Base-by-base conservation (phyloP, 2,888 invertebrate genomes). In the Petrolisthes cinctipes region DNA sequence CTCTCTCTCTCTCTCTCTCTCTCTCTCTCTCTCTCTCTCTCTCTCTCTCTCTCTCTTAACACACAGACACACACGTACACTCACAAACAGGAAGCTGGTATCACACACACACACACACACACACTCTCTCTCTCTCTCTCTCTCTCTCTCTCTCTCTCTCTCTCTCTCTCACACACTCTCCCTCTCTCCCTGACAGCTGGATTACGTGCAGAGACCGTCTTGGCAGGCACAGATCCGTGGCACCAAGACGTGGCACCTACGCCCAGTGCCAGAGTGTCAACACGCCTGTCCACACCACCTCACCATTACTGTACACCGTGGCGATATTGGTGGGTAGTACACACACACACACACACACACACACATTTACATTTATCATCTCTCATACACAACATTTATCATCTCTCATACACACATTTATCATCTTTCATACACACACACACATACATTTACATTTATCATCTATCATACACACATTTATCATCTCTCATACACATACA, bases 201-300 rank as follows among this genome's bases (percentile, higher is more conserved):
- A 98, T 93, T 97, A 97, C 92, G 98, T 98, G 91, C 95, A 96
- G 91, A 95, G 97, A 89, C 94, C 98, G 57, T 97, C 97, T 95
- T 98, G 98, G 98, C 98, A 98, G 93, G 97, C 97, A 4, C 97
- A 98, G 93, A 94, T 98, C 20, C 94, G 94, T 91, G 98, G 98
- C 0, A 95, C 95, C 91, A 98, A 98, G 93, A 95, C 94, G 14
- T 98, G 98, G 98, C 94, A 94, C 37, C 93, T 98, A 66, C 95
- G 96, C 17, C 97, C 98, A 0, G 96, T 97, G 0, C 96, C 97
- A 0, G 97, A 97, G 93, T 97, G 97, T 93, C 96, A 97, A 92
- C 92, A 95, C 92, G 92, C 95, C 86, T 98, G 97, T 92, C 23
- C 61, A 37, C 93, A 95, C 89, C 94, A 94, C 76, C 94, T 97